Conservation (phyloP, 2,888 invertebrate species). For the Romanomermis culicivorax region DNA sequence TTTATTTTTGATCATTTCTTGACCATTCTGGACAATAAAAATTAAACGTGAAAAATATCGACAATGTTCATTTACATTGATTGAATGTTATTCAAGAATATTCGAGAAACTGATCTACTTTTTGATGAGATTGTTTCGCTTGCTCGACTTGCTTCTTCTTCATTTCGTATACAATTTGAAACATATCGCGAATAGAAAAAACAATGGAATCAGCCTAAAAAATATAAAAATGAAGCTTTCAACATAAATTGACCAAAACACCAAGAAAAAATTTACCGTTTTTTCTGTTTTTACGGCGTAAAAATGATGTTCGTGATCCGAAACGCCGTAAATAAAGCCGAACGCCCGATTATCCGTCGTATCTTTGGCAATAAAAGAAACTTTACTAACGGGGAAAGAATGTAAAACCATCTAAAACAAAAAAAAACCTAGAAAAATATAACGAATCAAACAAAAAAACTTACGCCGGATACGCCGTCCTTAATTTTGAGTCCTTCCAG, state of each 20-base stretch:
- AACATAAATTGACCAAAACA: slow-evolving; percentile 15
- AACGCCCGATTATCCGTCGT: slow-evolving; percentile 90
- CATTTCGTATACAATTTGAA: slow-evolving; percentile 90
- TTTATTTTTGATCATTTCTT: no score
- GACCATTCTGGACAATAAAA: no score
- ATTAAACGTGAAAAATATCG: no score
- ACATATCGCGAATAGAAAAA: slow-evolving; percentile 84
- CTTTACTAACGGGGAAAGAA: slow-evolving; percentile 92
- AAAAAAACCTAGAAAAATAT: slow-evolving; percentile 17
- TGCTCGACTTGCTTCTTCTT: slow-evolving; percentile 93
- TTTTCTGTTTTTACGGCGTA: slow-evolving; percentile 98
- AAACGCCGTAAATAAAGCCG: slow-evolving; percentile 90
- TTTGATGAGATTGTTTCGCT: no score
- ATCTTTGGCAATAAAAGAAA: slow-evolving; percentile 95
- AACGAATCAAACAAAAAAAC: slow-evolving; percentile 18
- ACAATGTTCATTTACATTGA: no score
- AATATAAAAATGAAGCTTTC: not conserved
- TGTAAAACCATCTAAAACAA: slow-evolving; percentile 66
- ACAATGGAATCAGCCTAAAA: slow-evolving; percentile 49
- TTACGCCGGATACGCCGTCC: slow-evolving; percentile 78
- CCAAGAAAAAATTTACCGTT: slow-evolving; percentile 42
- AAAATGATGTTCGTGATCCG: slow-evolving; percentile 84
- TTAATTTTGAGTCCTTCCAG: slow-evolving; percentile 78
- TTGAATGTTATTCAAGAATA: no score
- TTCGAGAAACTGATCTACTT: no score